Evolutionary conservation across 2,797 vertebrate genomes (phyloP), one percentile per base, ranked within the genome.

Genomic region (Parauchenoglanis ngamensis): DNA sequence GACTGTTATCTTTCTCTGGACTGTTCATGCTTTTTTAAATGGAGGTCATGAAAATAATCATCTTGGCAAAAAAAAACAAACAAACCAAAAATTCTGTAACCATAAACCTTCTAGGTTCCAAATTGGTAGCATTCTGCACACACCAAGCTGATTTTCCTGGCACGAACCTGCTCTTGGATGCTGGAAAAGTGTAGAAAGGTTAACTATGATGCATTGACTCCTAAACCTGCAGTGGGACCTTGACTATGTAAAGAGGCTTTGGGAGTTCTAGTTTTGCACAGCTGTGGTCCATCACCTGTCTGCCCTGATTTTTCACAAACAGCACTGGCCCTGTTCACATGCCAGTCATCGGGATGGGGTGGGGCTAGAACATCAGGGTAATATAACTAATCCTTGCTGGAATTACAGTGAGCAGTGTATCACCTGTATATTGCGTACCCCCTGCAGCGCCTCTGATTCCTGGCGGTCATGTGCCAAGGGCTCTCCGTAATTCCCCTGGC

Each of bases 401-500:
- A 82, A 67, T 67, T 82, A 52, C 25, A 28, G 3, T 49, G 25
- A 67, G 40, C 25, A 52, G 7, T 52, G 61, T 52, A 49, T 79
- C 77, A 59, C 12, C 46, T 28, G 25, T 25, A 31, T 44, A 52
- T 82, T 67, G 44, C 2, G 44, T 82, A 52, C 61, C 80, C 2
- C 63, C 61, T 12, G 17, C 25, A 52, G 17, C 1, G 44, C 61
- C 40, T 72, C 19, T 11, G 49, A 31, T 85, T 86, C 56, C 77
- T 75, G 70, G 17, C 3, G 54, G 89, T 90, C 91, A 91, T 87
- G 89, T 84, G 89, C 78, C 82, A 46, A 70, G 46, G 61, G 65
- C 86, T 89, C 46, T 82, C 67, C 87, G 82, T 86, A 89, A 88
- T 85, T 91, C 89, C 85, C 87, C 85, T 54, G 70, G 87, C 79